Evolutionary conservation across 2,113 vertebrate species (phyloP), one percentile per base, ranked within the genome.

Genomic region (Paradisaea rubra): DNA sequence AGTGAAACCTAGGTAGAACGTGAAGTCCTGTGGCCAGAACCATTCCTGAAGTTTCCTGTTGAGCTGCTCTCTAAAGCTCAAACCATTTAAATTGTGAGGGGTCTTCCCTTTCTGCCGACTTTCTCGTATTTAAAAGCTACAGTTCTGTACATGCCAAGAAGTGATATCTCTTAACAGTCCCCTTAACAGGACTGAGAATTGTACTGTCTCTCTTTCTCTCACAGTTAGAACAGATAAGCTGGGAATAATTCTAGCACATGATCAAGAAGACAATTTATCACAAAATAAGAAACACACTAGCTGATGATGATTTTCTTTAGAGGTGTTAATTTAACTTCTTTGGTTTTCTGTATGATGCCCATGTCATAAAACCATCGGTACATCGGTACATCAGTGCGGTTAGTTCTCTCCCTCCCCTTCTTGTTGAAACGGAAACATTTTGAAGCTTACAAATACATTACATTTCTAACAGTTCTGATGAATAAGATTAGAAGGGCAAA

Each of bases 361-460:
- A 54, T 15, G 22, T 52, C 27, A 54, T 64, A 77, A 87, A 86
- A 57, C 13, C 31, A 44, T 7, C 10, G 2, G 6, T 24, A 35
- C 27, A 44, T 44, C 1, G 2, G 6, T 24, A 35, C 27, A 44
- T 44, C 1, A 2, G 7, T 37, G 19, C 3, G 7, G 10, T 49
- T 57, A 81, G 17, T 19, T 35, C 8, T 80, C 23, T 91, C 4
- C 10, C 17, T 9, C 49, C 30, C 5, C 16, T 31, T 61, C 24
- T 18, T 37, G 8, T 13, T 79, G 42, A 78, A 81, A 72, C n/a
- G 6, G 50, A 79, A 86, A 63, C 3, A 56, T n/a, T 27, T 50
- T 5, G 2, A 17, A 37, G 2, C 24, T 76, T 76, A 53, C 7
- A 85, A 59, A 69, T 37, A 23, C 1, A 33, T 8, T 37, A 30